A percentile compares a stretch with the other conserved stretches of the same genome.
Evolutionary conservation across 2,113 vertebrate genomes (phyloP).

Genomic region (Phalacrocorax pelagicus): DNA sequence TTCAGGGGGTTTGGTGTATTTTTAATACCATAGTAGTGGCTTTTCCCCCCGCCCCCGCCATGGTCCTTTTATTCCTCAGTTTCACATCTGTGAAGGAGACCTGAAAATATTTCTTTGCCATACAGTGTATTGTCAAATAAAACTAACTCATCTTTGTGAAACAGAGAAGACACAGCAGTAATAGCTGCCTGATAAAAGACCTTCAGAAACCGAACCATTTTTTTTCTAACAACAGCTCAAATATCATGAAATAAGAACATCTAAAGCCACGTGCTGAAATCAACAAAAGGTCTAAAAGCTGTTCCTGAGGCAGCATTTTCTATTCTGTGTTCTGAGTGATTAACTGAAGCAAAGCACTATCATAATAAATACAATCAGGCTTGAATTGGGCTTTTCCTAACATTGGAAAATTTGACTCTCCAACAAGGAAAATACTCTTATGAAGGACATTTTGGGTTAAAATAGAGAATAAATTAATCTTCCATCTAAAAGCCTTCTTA

Average conservation of each 20-base stretch:
- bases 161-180: background rate
- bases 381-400: background rate
- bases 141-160: background rate
- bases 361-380: background rate
- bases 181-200: background rate
- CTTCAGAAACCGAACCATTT: background rate
- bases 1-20: background rate
- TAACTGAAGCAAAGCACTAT: background rate
- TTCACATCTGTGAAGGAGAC: background rate
- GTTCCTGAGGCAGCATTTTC: background rate
- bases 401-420: background rate
- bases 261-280: background rate
- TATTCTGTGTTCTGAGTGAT: background rate
- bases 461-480: background rate
- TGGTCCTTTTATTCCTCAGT: background rate
- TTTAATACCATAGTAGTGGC: background rate
- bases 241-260: background rate
- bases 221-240: background rate
- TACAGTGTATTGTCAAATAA: background rate
- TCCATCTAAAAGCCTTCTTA: background rate
- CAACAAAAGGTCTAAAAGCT: background rate
- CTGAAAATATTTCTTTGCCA: background rate
- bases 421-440: background rate
- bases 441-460: background rate
- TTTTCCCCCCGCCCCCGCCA: accelerated